A percentile compares a stretch with the other conserved stretches of the same genome.
Evolutionary conservation across 2,888 invertebrate species (phyloP).

Genomic region (Caenorhabditis sp.): DNA sequence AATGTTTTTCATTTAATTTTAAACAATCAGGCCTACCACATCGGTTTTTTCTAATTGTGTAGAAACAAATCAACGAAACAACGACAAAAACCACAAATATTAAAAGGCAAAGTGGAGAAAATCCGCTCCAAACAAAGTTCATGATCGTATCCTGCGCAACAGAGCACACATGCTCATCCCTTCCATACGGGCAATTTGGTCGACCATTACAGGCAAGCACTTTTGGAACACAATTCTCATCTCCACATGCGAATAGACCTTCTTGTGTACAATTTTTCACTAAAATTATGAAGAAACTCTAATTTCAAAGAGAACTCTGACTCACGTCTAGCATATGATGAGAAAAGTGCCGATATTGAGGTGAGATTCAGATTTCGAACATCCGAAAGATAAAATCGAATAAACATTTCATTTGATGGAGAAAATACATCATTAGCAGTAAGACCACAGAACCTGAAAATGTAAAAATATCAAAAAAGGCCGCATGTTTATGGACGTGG

Average conservation of each 20-base stretch:
- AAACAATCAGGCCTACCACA: conserved; percentile 18
- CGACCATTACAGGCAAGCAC: conserved; percentile 61
- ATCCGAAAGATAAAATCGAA: conserved; percentile 49
- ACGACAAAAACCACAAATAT: conserved; percentile 50
- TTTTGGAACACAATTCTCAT: conserved; percentile 68
- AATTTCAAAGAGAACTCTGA: background rate
- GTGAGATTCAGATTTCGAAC: conserved; percentile 41
- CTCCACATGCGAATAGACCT: conserved; percentile 66
- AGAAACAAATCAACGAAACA: conserved; percentile 49
- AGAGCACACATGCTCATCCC: conserved; percentile 57
- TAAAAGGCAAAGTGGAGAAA: conserved; percentile 52
- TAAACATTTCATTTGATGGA: conserved; percentile 45
- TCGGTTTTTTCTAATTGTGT: conserved; percentile 41
- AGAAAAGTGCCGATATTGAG: conserved; percentile 43
- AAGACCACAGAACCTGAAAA: conserved; percentile 56
- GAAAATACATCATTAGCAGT: conserved; percentile 52
- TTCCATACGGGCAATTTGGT: conserved; percentile 63
- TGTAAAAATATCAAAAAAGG: background rate
- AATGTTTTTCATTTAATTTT: background rate
- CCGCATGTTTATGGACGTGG: background rate
- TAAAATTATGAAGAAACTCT: conserved; percentile 36
- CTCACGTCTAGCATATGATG: conserved; percentile 49
- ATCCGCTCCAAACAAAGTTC: conserved; percentile 49
- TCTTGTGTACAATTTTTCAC: conserved; percentile 65
- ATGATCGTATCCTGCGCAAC: conserved; percentile 40